Conservation (phyloP, 2,113 vertebrate species). For the Nibea coibor region DNA sequence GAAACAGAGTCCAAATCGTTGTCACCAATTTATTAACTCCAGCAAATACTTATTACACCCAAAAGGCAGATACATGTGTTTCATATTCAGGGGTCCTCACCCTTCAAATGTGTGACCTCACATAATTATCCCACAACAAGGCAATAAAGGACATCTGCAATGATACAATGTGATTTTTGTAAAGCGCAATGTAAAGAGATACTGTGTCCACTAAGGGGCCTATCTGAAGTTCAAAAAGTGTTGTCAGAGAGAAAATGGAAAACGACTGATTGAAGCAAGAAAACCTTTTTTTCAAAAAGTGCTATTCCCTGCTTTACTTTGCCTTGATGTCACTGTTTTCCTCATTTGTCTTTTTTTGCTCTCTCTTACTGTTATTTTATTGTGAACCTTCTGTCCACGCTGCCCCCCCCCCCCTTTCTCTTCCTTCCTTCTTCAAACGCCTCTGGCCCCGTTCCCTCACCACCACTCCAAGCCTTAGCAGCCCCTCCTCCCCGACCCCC, state of each 20-base stretch:
- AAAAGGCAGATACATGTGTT: slow-evolving; percentile 58
- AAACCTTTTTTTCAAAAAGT: background rate
- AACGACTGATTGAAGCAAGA: background rate
- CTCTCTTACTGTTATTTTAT: background rate
- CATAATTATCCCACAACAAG: slow-evolving; percentile 54
- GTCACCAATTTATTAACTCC: slow-evolving; percentile 58
- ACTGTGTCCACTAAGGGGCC: background rate
- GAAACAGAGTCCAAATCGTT: slow-evolving; percentile 25
- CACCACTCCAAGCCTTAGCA: slow-evolving; percentile 25
- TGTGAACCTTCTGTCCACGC: background rate
- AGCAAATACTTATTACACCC: slow-evolving; percentile 51
- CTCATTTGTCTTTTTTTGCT: background rate
- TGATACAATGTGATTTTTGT: slow-evolving; percentile 33
- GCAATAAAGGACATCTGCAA: slow-evolving; percentile 61
- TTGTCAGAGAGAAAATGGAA: background rate
- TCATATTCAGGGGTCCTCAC: slow-evolving; percentile 57
- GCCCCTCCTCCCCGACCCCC: slow-evolving; percentile 12
- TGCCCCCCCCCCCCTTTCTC: slow-evolving; percentile 17
- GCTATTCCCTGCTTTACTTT: background rate
- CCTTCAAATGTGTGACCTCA: slow-evolving; percentile 61
- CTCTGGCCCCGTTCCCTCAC: slow-evolving; percentile 35
- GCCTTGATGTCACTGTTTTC: slow-evolving; percentile 16
- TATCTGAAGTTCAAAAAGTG: background rate
- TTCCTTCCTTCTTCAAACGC: slow-evolving; percentile 33
- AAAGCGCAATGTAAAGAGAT: slow-evolving; percentile 13